Percentiles rank a stretch among this genome's conserved stretches.
Evolutionary conservation across 2,797 vertebrate genomes (phyloP).

Genomic region (Halcyon smyrnensis): DNA sequence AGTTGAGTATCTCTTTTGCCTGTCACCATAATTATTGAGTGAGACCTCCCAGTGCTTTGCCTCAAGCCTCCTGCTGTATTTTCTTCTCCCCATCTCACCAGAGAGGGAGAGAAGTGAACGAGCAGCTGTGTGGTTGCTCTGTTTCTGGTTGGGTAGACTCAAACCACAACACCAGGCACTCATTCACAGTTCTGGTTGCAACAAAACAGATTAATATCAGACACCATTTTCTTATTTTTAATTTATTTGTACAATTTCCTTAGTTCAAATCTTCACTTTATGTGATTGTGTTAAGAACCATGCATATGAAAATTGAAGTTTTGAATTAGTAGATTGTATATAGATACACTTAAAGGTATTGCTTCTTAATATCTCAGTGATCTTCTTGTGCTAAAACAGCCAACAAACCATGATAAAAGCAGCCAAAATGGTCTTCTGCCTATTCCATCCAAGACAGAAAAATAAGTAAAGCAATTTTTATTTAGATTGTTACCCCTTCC

Average conservation of each 20-base stretch:
- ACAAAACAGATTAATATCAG: not conserved
- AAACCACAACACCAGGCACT: not conserved
- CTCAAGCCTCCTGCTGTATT: no score
- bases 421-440: not conserved
- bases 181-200: not conserved
- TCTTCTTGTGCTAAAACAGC: not conserved
- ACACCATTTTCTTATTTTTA: not conserved
- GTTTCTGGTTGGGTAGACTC: no score
- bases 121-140: no score
- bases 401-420: not conserved
- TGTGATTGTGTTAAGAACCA: not conserved
- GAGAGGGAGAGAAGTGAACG: no score
- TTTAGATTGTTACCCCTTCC: not conserved
- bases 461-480: not conserved
- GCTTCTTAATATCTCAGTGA: not conserved
- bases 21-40: no score
- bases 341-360: not conserved
- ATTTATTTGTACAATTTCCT: not conserved
- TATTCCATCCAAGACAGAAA: not conserved
- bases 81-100: no score
- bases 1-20: no score
- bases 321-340: not conserved
- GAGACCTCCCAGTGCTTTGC: no score
- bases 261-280: not conserved
- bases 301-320: not conserved